phyloP scores from a whole-genome alignment of 2,797 vertebrate genomes.

The Danio jaintianensis region DNA sequence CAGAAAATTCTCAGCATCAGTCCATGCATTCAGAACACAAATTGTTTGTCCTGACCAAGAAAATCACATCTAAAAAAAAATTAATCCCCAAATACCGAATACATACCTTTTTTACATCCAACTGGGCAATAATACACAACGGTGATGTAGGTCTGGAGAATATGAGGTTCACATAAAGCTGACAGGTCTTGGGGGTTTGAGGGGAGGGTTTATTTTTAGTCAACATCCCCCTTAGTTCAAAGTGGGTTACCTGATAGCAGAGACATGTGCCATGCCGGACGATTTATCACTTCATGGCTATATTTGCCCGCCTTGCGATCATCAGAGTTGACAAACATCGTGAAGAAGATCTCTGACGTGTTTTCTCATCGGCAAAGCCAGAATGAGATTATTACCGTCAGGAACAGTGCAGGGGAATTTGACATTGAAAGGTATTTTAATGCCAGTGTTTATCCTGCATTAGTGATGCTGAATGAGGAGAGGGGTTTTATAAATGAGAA shows the following conservation, averaged over 20 bases:
- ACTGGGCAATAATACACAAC: constrained; percentile 66
- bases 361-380: constrained; percentile 43
- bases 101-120: constrained; percentile 76
- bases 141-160: constrained; percentile 70
- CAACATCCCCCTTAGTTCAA: constrained; percentile 75
- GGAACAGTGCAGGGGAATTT: constrained; percentile 31
- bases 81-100: constrained; percentile 66
- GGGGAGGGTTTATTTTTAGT: constrained; percentile 78
- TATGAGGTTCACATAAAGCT: constrained; percentile 67
- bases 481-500: not conserved
- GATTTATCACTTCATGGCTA: constrained; percentile 70
- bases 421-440: constrained; percentile 48
- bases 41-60: not conserved
- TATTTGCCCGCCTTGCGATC: constrained; percentile 69
- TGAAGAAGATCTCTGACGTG: constrained; percentile 16
- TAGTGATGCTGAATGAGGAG: not conserved
- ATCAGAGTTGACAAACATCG: constrained; percentile 60
- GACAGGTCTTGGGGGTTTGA: constrained; percentile 67
- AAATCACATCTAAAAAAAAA: constrained; percentile 26
- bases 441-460: constrained; percentile 18
- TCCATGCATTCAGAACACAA: not conserved
- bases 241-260: constrained; percentile 81
- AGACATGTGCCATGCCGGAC: constrained; percentile 73
- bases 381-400: constrained; percentile 36
- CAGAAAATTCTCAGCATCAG: not conserved